phyloP scores from a whole-genome alignment of 2,113 vertebrate species.

The Anthoscopus minutus region DNA sequence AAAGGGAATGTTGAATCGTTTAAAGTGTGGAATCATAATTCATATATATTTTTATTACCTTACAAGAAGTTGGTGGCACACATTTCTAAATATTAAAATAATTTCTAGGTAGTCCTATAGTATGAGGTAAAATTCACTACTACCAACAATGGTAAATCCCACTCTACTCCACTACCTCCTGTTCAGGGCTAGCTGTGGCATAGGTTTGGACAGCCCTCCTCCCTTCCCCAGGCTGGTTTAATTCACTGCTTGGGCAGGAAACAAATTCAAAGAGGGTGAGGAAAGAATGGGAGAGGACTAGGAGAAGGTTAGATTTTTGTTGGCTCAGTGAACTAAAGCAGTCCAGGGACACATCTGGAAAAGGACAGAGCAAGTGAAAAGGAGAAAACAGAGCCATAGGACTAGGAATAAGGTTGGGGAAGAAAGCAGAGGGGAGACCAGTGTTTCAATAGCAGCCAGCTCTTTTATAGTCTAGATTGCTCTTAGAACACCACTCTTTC shows the following conservation, averaged over 20 bases:
- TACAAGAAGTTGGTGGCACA: background rate
- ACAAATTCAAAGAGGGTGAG: background rate
- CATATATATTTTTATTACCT: background rate
- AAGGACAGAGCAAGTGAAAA: background rate
- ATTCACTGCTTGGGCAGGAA: background rate
- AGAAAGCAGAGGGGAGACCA: background rate
- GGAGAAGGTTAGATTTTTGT: background rate
- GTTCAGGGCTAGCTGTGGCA: background rate
- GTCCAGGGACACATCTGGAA: background rate
- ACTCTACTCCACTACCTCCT: background rate
- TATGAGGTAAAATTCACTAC: background rate
- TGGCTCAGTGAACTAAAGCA: background rate
- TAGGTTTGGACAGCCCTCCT: background rate
- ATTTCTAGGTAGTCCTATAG: background rate
- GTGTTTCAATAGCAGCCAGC: background rate
- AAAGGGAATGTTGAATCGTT: background rate
- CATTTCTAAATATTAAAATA: background rate
- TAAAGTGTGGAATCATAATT: background rate
- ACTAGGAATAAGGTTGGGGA: background rate
- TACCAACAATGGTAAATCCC: background rate
- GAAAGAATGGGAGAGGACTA: background rate
- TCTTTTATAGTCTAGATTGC: background rate
- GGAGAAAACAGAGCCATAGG: background rate
- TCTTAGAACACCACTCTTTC: background rate
- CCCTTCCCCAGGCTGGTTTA: background rate